phyloP scores from a whole-genome alignment of 1,140 invertebrate genomes.

The Dermatophagoides farinae region DNA sequence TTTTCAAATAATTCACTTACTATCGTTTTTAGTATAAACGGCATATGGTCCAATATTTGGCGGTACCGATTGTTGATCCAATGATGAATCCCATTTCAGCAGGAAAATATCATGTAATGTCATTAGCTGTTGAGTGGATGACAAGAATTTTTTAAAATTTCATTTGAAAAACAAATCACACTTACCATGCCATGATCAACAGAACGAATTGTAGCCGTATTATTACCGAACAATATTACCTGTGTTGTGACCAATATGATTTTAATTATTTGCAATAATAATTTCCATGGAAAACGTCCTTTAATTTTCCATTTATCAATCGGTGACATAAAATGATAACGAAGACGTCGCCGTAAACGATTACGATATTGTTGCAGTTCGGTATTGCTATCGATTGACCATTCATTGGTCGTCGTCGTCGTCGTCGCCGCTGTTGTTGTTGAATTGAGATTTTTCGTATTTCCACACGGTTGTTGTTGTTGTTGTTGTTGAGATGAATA shows the following conservation, averaged over 20 bases:
- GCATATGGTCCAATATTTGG: conserved; percentile 72
- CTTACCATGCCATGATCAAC: conserved; percentile 30
- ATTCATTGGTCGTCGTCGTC: too few relatives aligned
- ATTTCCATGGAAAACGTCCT: conserved; percentile 82
- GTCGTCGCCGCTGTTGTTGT: too few relatives aligned
- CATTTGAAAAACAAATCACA: too few relatives aligned
- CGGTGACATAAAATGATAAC: conserved; percentile 98
- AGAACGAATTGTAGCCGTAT: conserved; percentile 39
- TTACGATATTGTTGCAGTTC: neutral
- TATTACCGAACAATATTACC: conserved; percentile 73
- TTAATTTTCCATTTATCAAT: conserved; percentile 88
- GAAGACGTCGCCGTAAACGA: conserved; percentile 48
- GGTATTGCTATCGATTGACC: too few relatives aligned
- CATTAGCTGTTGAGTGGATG: neutral
- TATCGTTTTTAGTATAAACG: conserved; percentile 62
- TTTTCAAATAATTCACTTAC: neutral
- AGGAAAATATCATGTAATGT: conserved; percentile 7
- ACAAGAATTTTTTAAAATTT: conserved; percentile 34
- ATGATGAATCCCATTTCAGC: conserved; percentile 18
- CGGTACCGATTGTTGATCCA: conserved; percentile 82
- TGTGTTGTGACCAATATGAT: conserved; percentile 84
- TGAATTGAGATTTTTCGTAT: too few relatives aligned
- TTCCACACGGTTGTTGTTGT: too few relatives aligned
- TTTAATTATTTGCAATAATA: conserved; percentile 81
- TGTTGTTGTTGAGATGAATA: too few relatives aligned